Base-by-base conservation (phyloP, 1,140 invertebrate genomes). In the Zaprionus camerounensis region DNA sequence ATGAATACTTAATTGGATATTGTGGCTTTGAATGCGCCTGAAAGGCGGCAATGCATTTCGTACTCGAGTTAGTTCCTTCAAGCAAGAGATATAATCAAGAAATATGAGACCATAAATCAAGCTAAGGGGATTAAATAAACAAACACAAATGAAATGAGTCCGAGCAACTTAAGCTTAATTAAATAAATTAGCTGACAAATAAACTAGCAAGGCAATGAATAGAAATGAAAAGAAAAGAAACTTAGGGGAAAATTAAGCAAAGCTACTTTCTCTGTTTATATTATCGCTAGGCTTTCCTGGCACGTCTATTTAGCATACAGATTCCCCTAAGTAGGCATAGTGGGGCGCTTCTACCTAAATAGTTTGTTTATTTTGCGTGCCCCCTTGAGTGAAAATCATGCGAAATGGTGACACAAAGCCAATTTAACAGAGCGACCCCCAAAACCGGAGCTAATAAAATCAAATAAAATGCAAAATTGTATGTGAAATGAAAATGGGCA, bases 1-100 rank as follows among this genome's bases (percentile, higher is more conserved):
- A 86, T 86, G 83, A 86, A 86, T 86, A 86, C 80, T 78, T 82
- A 86, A 86, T 86, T 86, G 83, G 76, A 87, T 74, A 82, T 87
- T 86, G 83, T 56, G 83, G 83, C 80, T 86, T 82, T 77, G 79
- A 57, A 44, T 85, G 82, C 68, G 67, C 75, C 71, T 58, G 71
- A 85, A 81, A 72, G 76, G 51, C 46, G 75, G 68, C 82, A 72
- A 57, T 71, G 63, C 46, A 41, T 56, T 64, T 26, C 22, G 12
- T 13, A 31, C 31, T 24, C 4, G 24, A 26, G 24, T 26, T 26
- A 26, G 24, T 26, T 26, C 4, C 24, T 5, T 15, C 17, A 17
- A 24, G 20, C 51, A 41, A 28, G 20, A 57, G n/a, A 26, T 46
- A 26, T 46, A 57, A 38, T 49, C 56, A 58, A 31, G 53, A 24